Base-by-base conservation (phyloP, 2,113 vertebrate species). In the Myocastor coypus region DNA sequence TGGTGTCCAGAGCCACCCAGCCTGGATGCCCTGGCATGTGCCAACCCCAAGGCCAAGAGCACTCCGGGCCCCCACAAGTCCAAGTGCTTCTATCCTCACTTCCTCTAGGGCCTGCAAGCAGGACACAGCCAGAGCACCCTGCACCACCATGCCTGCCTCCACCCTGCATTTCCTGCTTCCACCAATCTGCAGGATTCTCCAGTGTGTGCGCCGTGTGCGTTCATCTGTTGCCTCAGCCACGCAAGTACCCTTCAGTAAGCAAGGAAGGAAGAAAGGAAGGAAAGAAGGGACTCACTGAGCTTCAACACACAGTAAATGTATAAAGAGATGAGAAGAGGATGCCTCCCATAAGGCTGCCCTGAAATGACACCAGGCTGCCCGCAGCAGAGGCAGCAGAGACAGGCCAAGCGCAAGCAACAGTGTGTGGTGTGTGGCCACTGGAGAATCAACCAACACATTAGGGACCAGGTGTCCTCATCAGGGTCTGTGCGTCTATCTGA, bases 301-400 rank as follows among this genome's bases (percentile, higher is more conserved):
- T 34, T 69, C 24, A 61, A 50, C 42, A 10, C 42, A 66, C 30
- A 92, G 50, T 9, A 32, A 37, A 34, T 10, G 20, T 42, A 3
- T 26, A 40, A 55, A 32, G 1, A 37, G 37, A 12, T 7, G 30
- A 46, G 0, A 7, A 11, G 52, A 5, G 0, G 19, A 22, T 40
- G 26, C 34, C 5, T 3, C 3, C 0, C 61, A 28, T 20, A 91
- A 61, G 26, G 30, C 4, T 14, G 64, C 57, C 2, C 3, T 5
- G 20, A n/a, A 46, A 59, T 11, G 59, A 40, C 9, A 28, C 9
- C 10, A 11, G 19, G 17, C 17, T 7, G 3, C 13, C 37, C 14
- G 0, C 1, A 5, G 6, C 10, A 52, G 22, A 30, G 22, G 7
- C 1, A 1, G 20, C 16, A 73, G 7, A 1, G 32, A 5, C 0